Evolutionary conservation across 2,888 invertebrate genomes (phyloP).

Genomic region (Synergus umbraculus): DNA sequence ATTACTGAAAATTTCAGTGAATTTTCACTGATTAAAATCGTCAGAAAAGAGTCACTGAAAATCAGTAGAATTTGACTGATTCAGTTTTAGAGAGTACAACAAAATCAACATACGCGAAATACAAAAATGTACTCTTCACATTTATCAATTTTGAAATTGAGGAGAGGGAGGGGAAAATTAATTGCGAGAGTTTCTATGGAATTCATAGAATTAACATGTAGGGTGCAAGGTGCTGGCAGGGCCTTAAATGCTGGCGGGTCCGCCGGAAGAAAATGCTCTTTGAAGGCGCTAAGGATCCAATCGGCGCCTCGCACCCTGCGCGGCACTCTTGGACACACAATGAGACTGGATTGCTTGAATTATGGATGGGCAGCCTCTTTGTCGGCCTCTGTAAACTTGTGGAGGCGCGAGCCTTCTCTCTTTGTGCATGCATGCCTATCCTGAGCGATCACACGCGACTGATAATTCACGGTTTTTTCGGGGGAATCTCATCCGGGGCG

Average conservation of each 20-base stretch:
- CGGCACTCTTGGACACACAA: constrained; percentile 59
- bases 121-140: no score
- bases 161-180: neutral
- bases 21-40: no score
- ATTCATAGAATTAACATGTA: constrained; percentile 9
- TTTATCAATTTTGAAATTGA: no score
- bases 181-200: neutral
- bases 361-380: constrained; percentile 72
- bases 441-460: constrained; percentile 70
- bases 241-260: neutral
- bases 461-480: constrained; percentile 65
- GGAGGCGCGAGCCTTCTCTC: constrained; percentile 48
- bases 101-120: no score
- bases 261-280: constrained; percentile 22
- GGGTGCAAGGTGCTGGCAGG: constrained; percentile 14
- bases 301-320: constrained; percentile 8
- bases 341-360: constrained; percentile 72
- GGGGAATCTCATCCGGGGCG: constrained; percentile 40
- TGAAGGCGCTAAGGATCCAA: constrained; percentile 20
- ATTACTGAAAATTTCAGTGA: no score
- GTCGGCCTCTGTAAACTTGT: constrained; percentile 63
- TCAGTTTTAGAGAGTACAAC: neutral
- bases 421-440: constrained; percentile 51
- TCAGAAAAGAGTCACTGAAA: no score
- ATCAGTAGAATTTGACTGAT: no score